A percentile compares a stretch with the other conserved stretches of the same genome.
These are phyloP conservation scores for Oligia strigilis DNA, from an alignment of 2,888 invertebrate genomes.

Conservation along the genomic window DNA sequence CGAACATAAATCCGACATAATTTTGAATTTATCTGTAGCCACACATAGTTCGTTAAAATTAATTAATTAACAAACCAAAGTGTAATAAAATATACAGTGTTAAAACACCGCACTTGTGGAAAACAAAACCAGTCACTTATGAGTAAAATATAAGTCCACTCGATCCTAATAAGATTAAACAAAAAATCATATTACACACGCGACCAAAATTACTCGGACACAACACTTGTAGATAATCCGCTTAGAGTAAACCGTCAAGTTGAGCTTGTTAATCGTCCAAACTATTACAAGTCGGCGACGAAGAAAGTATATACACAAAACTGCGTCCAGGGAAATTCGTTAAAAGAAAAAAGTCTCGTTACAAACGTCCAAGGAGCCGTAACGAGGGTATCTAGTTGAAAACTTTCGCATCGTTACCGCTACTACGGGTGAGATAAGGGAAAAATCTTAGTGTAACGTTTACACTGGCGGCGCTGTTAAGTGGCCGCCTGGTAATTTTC, in stretches of 20 bases:
- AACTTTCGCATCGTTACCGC: constrained; percentile 85
- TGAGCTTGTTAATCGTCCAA: constrained; percentile 64
- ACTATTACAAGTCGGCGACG: constrained; percentile 64
- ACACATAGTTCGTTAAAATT: background rate
- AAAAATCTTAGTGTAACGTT: constrained; percentile 78
- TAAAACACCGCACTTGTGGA: constrained; percentile 16
- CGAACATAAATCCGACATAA: background rate
- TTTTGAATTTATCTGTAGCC: background rate
- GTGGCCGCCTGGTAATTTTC: constrained; percentile 23
- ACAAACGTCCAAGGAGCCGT: constrained; percentile 78
- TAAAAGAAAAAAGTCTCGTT: constrained; percentile 79
- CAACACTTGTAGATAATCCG: constrained; percentile 65
- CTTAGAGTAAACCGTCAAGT: constrained; percentile 61
- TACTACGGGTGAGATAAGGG: constrained; percentile 78
- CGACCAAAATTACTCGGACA: constrained; percentile 62
- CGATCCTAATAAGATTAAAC: constrained; percentile 57
- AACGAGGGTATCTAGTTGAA: constrained; percentile 78
- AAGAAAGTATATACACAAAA: constrained; percentile 69
- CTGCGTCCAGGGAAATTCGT: constrained; percentile 76
- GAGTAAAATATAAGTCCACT: constrained; percentile 37
- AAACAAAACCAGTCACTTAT: constrained; percentile 9
- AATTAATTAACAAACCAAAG: constrained; percentile 11
- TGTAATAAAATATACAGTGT: constrained; percentile 3
- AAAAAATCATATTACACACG: constrained; percentile 65
- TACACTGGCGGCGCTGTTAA: constrained; percentile 68